A percentile compares a stretch with the other conserved stretches of the same genome.
Evolutionary conservation across 1,140 invertebrate genomes (phyloP).

Genomic region (Himalopsyche phryganea): DNA sequence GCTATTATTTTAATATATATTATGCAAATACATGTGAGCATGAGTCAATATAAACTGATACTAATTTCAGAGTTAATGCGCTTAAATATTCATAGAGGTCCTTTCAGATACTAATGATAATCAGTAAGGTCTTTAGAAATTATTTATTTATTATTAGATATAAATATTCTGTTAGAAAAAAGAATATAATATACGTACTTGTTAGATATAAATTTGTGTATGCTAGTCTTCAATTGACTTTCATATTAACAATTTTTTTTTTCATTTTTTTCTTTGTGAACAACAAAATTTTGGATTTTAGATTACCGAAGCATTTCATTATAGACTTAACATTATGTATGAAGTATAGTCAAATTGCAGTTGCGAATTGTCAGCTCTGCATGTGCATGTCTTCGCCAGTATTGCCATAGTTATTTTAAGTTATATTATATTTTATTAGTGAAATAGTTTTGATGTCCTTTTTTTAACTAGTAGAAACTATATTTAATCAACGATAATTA

Average conservation of each 20-base stretch:
- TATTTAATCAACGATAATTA: neutral
- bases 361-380: constrained; percentile 27
- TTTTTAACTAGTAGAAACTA: neutral
- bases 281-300: neutral
- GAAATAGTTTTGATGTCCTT: constrained; percentile 2
- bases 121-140: constrained; percentile 34
- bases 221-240: constrained; percentile 29
- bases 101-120: constrained; percentile 31
- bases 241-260: constrained; percentile 14
- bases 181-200: constrained; percentile 27
- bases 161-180: constrained; percentile 27
- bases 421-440: constrained; percentile 24
- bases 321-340: constrained; percentile 3
- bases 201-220: constrained; percentile 30
- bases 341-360: constrained; percentile 28
- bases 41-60: neutral
- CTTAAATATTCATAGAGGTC: constrained; percentile 29
- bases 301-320: constrained; percentile 1
- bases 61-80: constrained; percentile 26
- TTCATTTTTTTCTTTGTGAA: constrained; percentile 8
- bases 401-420: constrained; percentile 35
- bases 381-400: constrained; percentile 33
- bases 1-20: too few species aligned
- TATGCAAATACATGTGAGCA: too few species aligned
- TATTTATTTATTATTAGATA: constrained; percentile 33